Base-by-base conservation (phyloP, 2,888 invertebrate genomes). In the Hesperia comma region DNA sequence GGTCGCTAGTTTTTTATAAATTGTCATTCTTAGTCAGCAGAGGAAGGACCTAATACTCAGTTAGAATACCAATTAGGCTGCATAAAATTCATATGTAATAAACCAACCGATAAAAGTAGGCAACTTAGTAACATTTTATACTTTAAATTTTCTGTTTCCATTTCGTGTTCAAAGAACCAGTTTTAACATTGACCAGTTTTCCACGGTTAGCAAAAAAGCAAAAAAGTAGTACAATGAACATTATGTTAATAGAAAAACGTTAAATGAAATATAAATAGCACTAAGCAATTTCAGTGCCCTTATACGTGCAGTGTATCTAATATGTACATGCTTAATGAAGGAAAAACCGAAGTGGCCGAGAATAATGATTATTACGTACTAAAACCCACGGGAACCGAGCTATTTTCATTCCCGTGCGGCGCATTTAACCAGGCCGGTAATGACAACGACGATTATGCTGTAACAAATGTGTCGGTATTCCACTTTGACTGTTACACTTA, bases 331-430 rank as follows among this genome's bases (percentile, higher is more conserved):
- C 14, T 33, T 51, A 58, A 64, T 58, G 63, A 64, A 51, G 49
- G 57, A 58, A 64, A 64, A 63, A 57, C 51, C 21, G 40, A 51
- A 57, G 40, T 21, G 57, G 40, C 49, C n/a, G 5, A n/a, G 49
- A 63, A 63, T 63, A 64, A 58, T 53, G 57, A 64, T 53, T 53
- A 17, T 58, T 32, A 57, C 41, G 57, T 32, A 41, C 51, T 57
- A 51, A 37, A 37, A 17, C 57, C 51, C 57, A 46, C 40, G 51
- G 57, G 57, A 64, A 51, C 51, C 14, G 5, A 57, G 49, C 14
- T 51, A 41, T 57, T 63, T 53, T 63, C 46, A 63, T 41, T 57
- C 57, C 64, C 58, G 10, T 43, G 60, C 15, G 12, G 32, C 57
- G 15, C n/a, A 43, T n/a, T 46, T 32, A 17, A 49, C 46, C 46